phyloP scores from a whole-genome alignment of 1,140 invertebrate genomes.

The Parasteatoda tepidariorum region DNA sequence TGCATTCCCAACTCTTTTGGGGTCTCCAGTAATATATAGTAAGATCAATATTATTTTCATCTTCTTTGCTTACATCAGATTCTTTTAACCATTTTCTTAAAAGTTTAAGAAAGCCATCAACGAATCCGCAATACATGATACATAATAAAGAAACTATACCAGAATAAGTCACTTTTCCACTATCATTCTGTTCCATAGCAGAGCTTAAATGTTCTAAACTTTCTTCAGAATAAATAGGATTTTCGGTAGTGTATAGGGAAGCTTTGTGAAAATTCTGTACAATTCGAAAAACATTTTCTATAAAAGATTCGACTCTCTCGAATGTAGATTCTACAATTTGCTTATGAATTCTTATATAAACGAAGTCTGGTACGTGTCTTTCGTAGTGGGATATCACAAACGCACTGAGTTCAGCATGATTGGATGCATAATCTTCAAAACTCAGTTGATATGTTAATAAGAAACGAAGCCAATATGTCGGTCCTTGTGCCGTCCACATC shows the following conservation, averaged over 20 bases:
- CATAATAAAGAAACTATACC: background rate
- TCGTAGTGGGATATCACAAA: background rate
- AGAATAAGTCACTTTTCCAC: too few species aligned
- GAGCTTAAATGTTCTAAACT: too few species aligned
- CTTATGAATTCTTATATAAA: constrained; percentile 40
- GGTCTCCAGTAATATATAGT: constrained; percentile 24
- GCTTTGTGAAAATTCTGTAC: background rate
- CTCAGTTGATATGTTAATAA: background rate
- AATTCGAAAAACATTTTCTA: constrained; percentile 8
- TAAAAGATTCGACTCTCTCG: background rate
- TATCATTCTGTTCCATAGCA: too few species aligned
- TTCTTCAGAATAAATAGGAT: constrained; percentile 8
- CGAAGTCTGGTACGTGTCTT: background rate
- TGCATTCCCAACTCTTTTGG: background rate
- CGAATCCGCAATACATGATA: constrained; percentile 1
- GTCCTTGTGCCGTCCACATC: constrained; percentile 35
- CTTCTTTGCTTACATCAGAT: constrained; percentile 16
- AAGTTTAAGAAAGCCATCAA: background rate
- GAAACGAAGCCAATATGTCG: constrained; percentile 33
- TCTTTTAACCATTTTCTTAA: constrained; percentile 38
- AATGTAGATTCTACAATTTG: constrained; percentile 7
- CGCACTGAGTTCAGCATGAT: background rate
- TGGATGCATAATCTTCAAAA: background rate
- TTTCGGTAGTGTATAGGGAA: background rate
- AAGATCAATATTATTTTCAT: background rate